These are phyloP conservation scores for Danio choprae DNA, from an alignment of 2,797 vertebrate genomes.

Conservation along the genomic window DNA sequence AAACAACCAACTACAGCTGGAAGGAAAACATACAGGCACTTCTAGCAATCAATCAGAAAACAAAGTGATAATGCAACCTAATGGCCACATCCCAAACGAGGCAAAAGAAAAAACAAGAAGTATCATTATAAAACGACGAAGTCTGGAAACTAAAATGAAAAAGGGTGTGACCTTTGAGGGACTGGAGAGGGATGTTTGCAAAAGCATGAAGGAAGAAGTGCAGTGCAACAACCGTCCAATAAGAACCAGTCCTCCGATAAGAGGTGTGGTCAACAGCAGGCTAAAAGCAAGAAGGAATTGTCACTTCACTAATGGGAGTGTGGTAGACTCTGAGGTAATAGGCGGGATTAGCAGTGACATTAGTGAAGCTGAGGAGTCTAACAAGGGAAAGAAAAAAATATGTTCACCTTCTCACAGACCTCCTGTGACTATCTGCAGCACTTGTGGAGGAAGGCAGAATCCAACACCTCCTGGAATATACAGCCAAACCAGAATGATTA, in stretches of 20 bases:
- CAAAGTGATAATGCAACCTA: constrained; percentile 59
- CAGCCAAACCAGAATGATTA: constrained; percentile 45
- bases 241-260: constrained; percentile 70
- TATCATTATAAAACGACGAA: constrained; percentile 74
- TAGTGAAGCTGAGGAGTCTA: constrained; percentile 61
- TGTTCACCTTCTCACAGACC: constrained; percentile 57
- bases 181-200: constrained; percentile 66
- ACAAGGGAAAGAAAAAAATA: constrained; percentile 37
- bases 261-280: constrained; percentile 55
- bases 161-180: constrained; percentile 82
- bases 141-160: constrained; percentile 73
- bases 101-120: constrained; percentile 69
- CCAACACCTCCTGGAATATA: constrained; percentile 30
- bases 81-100: constrained; percentile 62
- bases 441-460: constrained; percentile 72
- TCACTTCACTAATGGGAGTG: constrained; percentile 78
- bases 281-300: constrained; percentile 64
- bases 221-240: constrained; percentile 71
- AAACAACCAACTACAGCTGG: constrained; percentile 61
- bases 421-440: constrained; percentile 71
- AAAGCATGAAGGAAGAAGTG: constrained; percentile 62
- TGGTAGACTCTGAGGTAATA: constrained; percentile 78
- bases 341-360: constrained; percentile 76
- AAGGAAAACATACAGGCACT: constrained; percentile 58
- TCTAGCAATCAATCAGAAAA: constrained; percentile 59